Base-by-base conservation (phyloP, 2,888 invertebrate genomes). In the Agonopterix subpropinquella region DNA sequence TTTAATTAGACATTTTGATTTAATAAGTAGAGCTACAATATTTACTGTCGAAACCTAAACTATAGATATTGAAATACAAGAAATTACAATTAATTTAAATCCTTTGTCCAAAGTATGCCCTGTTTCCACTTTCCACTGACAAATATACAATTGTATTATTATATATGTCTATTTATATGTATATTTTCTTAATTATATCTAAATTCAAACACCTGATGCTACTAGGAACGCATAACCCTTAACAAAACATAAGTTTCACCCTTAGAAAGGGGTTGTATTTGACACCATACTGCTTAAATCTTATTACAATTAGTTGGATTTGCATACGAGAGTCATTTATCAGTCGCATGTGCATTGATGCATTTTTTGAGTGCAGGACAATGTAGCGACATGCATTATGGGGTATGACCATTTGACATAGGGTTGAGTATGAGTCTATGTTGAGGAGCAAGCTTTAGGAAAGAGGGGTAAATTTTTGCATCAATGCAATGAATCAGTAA, bases 291-390 rank as follows among this genome's bases (percentile, higher is more conserved):
- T 64, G 58, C 64, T 62, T 57, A 77, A 80, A 85, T 85, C 80
- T 82, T 73, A 77, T 81, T 81, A 85, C 79, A 85, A 87, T 87
- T 86, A 86, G 80, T 62, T 58, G 44, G 51, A 87, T 88, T 84
- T 84, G 84, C 85, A 87, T 88, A 74, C 65, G 58, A 65, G 77
- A 74, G 61, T 64, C 67, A 84, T 87, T 77, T 75, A 82, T 87
- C 83, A 79, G 52, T 28, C 63, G 74, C 79, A 76, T 28, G 28
- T 28, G 28, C 28, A 28, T 28, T 28, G 73, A 68, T 78, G 81
- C 82, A 80, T 66, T 72, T 69, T 70, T 70, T 62, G 73, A 69
- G 62, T 64, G 65, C 67, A 57, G 59, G 61, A 67, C 63, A 65
- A 61, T 60, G 59, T 58, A 55, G 51, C 53, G 54, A 63, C 62